phyloP scores from a whole-genome alignment of 1,140 invertebrate species.

The Sitobion miscanthi region DNA sequence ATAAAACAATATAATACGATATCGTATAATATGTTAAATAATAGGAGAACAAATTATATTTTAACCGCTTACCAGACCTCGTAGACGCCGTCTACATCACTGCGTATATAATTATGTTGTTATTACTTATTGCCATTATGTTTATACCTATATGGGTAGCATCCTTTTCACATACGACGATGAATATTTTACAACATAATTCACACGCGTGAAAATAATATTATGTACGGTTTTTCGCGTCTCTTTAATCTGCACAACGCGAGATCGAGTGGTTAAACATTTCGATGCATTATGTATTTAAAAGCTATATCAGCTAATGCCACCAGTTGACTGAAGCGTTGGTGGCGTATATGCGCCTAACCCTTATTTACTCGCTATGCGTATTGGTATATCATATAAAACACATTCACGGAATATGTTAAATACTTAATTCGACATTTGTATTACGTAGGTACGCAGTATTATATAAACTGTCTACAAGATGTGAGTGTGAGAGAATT shows the following conservation, averaged over 20 bases:
- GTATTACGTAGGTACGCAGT: too few species aligned
- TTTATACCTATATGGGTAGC: not conserved
- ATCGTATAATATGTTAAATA: not conserved
- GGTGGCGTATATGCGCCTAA: not conserved
- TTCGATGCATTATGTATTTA: not conserved
- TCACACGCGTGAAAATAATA: not conserved
- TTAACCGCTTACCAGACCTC: not conserved
- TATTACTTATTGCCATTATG: not conserved
- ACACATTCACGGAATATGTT: not conserved
- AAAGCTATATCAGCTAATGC: not conserved
- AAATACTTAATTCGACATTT: too few species aligned
- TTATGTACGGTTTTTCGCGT: not conserved
- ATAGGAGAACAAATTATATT: not conserved
- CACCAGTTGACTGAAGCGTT: not conserved
- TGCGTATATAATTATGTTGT: not conserved
- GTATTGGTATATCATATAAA: not conserved
- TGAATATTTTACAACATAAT: not conserved
- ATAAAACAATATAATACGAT: not conserved
- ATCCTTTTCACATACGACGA: not conserved
- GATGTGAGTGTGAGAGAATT: not conserved
- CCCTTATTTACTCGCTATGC: not conserved
- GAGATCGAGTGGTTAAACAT: not conserved
- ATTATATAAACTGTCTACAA: not conserved
- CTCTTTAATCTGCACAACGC: not conserved
- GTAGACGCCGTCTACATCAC: not conserved